These are phyloP conservation scores for Campoplex nolae DNA, from an alignment of 2,888 invertebrate species.

Conservation along the genomic window DNA sequence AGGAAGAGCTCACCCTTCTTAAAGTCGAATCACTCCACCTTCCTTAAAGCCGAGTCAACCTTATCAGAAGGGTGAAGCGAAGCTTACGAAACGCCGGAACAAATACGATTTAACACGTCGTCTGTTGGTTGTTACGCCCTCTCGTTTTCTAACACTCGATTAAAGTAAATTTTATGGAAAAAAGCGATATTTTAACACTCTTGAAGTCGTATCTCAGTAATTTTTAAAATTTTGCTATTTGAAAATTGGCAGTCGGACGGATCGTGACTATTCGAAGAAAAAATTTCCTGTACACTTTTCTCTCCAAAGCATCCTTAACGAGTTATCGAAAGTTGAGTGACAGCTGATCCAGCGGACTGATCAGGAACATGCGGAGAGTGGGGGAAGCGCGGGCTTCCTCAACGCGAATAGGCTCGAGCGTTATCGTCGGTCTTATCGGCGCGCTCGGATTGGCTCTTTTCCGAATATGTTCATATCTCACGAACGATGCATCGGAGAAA, in stretches of 20 bases:
- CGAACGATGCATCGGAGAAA: background rate
- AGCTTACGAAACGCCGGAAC: background rate
- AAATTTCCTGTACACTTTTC: background rate
- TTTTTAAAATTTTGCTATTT: background rate
- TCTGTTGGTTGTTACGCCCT: background rate
- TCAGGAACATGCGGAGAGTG: background rate
- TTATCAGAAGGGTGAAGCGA: background rate
- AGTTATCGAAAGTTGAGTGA: background rate
- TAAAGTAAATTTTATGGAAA: background rate
- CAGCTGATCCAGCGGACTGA: background rate
- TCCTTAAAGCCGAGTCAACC: background rate
- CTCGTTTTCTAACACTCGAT: background rate
- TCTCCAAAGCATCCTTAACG: background rate
- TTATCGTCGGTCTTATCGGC: background rate
- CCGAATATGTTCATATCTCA: background rate
- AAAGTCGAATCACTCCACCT: background rate
- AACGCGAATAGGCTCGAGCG: background rate
- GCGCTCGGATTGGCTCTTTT: background rate
- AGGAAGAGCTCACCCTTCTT: background rate
- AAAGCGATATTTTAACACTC: background rate
- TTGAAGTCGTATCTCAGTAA: background rate
- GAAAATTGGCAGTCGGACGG: background rate
- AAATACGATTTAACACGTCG: background rate
- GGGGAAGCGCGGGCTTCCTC: background rate
- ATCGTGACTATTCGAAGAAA: background rate